phyloP scores from a whole-genome alignment of 2,113 vertebrate species.

The Muntiacus muntjak region DNA sequence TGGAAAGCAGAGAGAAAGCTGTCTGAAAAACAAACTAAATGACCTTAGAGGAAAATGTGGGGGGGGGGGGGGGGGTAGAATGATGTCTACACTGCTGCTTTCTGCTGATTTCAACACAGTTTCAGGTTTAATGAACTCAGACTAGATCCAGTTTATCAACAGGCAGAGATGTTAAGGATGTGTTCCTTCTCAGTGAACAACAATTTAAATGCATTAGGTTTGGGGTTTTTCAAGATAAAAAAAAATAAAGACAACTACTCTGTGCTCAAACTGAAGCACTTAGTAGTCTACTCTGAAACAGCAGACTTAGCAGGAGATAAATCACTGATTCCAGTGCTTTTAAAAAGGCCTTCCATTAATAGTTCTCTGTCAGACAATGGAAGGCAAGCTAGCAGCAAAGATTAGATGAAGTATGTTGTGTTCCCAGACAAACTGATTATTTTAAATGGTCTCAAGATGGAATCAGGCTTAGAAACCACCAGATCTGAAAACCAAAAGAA shows the following conservation, averaged over 20 bases:
- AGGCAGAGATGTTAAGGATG: background rate
- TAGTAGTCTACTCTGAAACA: background rate
- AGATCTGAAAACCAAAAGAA: constrained; percentile 10
- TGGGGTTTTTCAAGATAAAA: background rate
- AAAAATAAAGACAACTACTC: background rate
- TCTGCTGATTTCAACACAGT: constrained; percentile 4
- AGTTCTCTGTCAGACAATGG: constrained; percentile 4
- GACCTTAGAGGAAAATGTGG: background rate
- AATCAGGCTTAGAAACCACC: background rate
- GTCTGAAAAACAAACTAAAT: background rate
- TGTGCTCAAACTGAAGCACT: background rate
- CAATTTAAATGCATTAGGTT: background rate
- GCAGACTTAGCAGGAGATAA: constrained; percentile 2
- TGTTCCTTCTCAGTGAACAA: background rate
- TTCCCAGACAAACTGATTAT: background rate
- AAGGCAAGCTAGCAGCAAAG: background rate
- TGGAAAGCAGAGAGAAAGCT: background rate
- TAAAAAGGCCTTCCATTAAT: background rate
- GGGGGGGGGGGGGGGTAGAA: background rate
- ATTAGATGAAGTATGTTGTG: constrained; percentile 2
- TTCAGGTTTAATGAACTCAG: background rate
- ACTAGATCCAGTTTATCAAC: background rate
- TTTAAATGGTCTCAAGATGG: constrained; percentile 26
- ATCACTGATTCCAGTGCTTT: background rate
- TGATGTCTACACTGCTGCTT: background rate